Evolutionary conservation across 2,797 vertebrate genomes (phyloP).

Genomic region (Lepilemur ruficaudatus): DNA sequence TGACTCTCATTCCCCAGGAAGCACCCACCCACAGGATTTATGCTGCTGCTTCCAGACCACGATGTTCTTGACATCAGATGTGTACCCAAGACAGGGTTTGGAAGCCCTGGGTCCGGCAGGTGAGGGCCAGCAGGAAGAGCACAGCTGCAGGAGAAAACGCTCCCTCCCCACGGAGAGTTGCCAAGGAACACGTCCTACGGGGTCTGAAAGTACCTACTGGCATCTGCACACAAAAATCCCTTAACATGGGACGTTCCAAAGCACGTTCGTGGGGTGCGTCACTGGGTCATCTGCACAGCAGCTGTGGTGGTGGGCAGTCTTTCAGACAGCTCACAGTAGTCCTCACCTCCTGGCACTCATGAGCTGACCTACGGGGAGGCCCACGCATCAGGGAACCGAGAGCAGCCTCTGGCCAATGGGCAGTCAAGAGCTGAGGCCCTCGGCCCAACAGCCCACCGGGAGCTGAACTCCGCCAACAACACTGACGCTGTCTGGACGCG

Average conservation of each 20-base stretch:
- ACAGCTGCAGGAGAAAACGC: not conserved
- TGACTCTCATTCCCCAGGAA: not conserved
- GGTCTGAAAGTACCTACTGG: not conserved
- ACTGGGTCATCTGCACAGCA: not conserved
- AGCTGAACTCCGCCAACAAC: not conserved
- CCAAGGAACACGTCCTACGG: accelerated
- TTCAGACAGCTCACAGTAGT: accelerated
- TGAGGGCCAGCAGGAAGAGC: not conserved
- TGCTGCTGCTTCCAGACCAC: not conserved
- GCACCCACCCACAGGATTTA: not conserved
- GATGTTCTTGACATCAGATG: not conserved
- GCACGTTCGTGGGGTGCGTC: accelerated
- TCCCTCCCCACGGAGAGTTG: not conserved
- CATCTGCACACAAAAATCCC: not conserved
- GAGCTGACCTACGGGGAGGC: not conserved
- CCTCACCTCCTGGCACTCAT: not conserved
- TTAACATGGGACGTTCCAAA: not conserved
- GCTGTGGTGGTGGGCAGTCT: not conserved
- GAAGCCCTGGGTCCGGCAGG: not conserved
- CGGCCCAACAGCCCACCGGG: accelerated
- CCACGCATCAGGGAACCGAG: accelerated
- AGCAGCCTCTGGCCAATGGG: not conserved
- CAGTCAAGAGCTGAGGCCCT: not conserved
- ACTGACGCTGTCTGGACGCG: not conserved
- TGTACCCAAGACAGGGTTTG: accelerated